Evolutionary conservation across 2,113 vertebrate genomes (phyloP), one percentile per base, ranked within the genome.

Genomic region (Chelonoidis abingdonii): DNA sequence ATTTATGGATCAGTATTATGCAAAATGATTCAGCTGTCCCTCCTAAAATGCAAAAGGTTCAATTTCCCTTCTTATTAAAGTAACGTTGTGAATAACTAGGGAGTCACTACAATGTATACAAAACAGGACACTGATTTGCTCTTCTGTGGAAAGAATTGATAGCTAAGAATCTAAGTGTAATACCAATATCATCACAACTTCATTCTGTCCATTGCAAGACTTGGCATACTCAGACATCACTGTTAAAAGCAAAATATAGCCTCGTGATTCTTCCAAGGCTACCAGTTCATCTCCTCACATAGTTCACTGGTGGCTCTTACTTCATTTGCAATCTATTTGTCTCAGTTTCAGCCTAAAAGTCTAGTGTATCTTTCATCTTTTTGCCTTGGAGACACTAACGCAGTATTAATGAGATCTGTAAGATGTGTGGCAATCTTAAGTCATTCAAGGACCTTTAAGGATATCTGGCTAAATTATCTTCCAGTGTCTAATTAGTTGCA

Each of bases 321-420:
- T 57, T 83, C 35, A 89, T 1, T 41, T 84, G 14, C 82, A 49
- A 62, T 93, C 95, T 95, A 59, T 92, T 95, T 90, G 79, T 52
- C 87, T 96, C 84, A 22, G 38, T 93, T 97, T 95, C 87, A 86
- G 47, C 87, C 27, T 92, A 72, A 72, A 72, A 84, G 22, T 83
- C 72, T 4, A 80, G 16, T 4, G 84, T 50, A 80, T 91, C 31
- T 83, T 88, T n/a, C 35, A 87, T 35, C 59, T 93, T 86, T 92
- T 69, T 92, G 44, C 35, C 59, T 87, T 41, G 35, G 62, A 91
- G 24, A 10, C 80, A 90, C 88, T 79, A 65, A 59, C 27, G 52
- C 3, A 50, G 3, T 54, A 50, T 88, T 90, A 10, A 69, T 84
- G 87, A 54, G 1, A 87, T 59, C 22, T 31, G 6, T 35, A 27